These are phyloP conservation scores for Drosophila picticornis DNA, from an alignment of 2,888 invertebrate genomes.

Conservation along the genomic window DNA sequence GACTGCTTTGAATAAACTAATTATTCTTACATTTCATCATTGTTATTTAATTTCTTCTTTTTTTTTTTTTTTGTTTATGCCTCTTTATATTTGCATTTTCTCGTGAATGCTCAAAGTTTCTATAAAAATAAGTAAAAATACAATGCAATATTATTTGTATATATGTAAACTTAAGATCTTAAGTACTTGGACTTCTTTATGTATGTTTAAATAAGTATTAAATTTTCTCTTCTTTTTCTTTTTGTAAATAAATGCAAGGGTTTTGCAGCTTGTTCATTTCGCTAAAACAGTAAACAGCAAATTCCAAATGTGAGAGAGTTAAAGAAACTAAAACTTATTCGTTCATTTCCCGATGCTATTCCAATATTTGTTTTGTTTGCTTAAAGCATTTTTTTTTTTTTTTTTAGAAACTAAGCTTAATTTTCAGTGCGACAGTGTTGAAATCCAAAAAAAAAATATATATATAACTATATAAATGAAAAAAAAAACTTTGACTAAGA, in stretches of 20 bases:
- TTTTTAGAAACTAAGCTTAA: conserved; percentile 15
- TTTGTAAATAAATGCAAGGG: conserved; percentile 61
- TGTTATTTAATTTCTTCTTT: conserved; percentile 1
- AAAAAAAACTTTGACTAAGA: conserved; percentile 49
- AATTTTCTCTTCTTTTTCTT: conserved; percentile 6
- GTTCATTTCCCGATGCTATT: background rate
- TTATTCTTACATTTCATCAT: conserved; percentile 22
- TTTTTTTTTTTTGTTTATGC: conserved; percentile 50
- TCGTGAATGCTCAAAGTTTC: conserved; percentile 41
- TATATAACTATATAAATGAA: conserved; percentile 3
- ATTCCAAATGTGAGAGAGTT: conserved; percentile 1
- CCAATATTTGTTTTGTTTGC: conserved; percentile 31
- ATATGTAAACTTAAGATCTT: conserved; percentile 20
- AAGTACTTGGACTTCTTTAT: conserved; percentile 19
- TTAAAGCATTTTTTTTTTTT: conserved; percentile 42
- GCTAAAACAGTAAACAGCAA: conserved; percentile 32
- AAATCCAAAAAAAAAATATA: conserved; percentile 4
- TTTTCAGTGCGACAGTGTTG: conserved; percentile 20
- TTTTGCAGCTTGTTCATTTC: conserved; percentile 60
- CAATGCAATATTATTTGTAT: conserved; percentile 27
- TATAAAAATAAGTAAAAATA: conserved; percentile 57
- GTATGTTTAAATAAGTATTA: background rate
- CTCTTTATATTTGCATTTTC: conserved; percentile 67
- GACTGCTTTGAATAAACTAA: conserved; percentile 6
- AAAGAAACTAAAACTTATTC: conserved; percentile 5